Evolutionary conservation across 2,797 vertebrate species (phyloP), one percentile per base, ranked within the genome.

Genomic region (Anabacerthia variegaticeps): DNA sequence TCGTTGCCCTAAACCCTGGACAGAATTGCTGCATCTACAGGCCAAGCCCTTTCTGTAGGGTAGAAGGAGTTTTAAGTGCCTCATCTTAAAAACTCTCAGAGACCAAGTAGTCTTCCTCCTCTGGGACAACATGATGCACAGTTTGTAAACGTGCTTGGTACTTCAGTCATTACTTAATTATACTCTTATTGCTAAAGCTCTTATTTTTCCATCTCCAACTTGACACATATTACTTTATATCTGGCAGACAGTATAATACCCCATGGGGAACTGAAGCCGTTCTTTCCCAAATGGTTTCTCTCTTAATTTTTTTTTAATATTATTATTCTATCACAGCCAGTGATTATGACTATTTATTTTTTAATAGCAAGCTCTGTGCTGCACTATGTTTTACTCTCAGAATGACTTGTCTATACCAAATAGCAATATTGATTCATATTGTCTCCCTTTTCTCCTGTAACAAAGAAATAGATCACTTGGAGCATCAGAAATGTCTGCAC

Each of bases 191-290:
- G 54, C 82, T 51, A 46, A 89, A 85, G 93, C 89, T 92, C 79
- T 88, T 95, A 94, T 75, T 95, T 94, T 94, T 95, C 95, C 85
- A 93, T 96, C 91, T 95, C 75, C 54, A 84, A 72, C 79, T 78
- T 89, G 85, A 80, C 78, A 69, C 48, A n/a, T 77, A 46, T 54
- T 95, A 72, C 89, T 87, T 85, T 71, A 83, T 36, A 59, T 95
- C 79, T 96, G 85, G 76, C 91, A 86, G 76, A 59, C 76, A 58
- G 46, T 78, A 1, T 81, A 84, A 74, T 73, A n/a, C 37, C 92
- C 93, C 73, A 7, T 26, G 17, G 92, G 91, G 88, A 93, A 76
- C 69, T 66, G 62, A 78, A 67, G 51, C 54, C 52, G 39, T 92
- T 93, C 58, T 89, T 92, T 75, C 91, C 78, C 78, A 84, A 76